These are phyloP conservation scores for Electrophaes corylata DNA, from an alignment of 2,888 invertebrate species.

Conservation along the genomic window DNA sequence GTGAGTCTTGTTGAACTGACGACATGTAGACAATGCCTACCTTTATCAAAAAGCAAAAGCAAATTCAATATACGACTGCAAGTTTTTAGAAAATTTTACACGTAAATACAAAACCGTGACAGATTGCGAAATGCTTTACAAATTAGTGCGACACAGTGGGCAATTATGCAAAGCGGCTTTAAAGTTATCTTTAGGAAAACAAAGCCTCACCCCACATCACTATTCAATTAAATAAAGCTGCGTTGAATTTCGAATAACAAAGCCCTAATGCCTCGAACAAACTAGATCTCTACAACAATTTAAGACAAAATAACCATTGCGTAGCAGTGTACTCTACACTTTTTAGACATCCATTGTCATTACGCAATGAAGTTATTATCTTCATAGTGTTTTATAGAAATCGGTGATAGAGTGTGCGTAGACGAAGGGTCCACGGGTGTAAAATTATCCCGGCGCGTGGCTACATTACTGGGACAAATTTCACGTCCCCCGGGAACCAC, in stretches of 20 bases:
- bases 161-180: slow-evolving; percentile 80
- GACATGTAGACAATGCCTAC: too few relatives aligned
- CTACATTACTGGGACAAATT: slow-evolving; percentile 82
- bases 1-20: too few relatives aligned
- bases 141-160: slow-evolving; percentile 72
- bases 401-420: slow-evolving; percentile 12
- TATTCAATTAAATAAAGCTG: slow-evolving; percentile 83
- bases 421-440: slow-evolving; percentile 71
- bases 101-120: slow-evolving; percentile 56
- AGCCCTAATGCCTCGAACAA: slow-evolving; percentile 27
- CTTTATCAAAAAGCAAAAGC: too few relatives aligned
- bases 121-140: slow-evolving; percentile 79
- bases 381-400: neutral
- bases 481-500: slow-evolving; percentile 66
- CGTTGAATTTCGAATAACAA: slow-evolving; percentile 79
- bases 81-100: neutral
- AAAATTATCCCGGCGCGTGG: slow-evolving; percentile 82
- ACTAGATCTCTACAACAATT: slow-evolving; percentile 3
- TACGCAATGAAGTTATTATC: slow-evolving; percentile 15
- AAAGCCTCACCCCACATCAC: slow-evolving; percentile 70
- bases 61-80: too few relatives aligned
- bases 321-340: neutral
- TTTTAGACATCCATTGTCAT: neutral
- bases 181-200: slow-evolving; percentile 81
- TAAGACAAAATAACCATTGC: slow-evolving; percentile 8